A percentile compares a stretch with the other conserved stretches of the same genome.
Conservation (phyloP, 2,113 vertebrate genomes). For the Acrocephalus kingi region DNA sequence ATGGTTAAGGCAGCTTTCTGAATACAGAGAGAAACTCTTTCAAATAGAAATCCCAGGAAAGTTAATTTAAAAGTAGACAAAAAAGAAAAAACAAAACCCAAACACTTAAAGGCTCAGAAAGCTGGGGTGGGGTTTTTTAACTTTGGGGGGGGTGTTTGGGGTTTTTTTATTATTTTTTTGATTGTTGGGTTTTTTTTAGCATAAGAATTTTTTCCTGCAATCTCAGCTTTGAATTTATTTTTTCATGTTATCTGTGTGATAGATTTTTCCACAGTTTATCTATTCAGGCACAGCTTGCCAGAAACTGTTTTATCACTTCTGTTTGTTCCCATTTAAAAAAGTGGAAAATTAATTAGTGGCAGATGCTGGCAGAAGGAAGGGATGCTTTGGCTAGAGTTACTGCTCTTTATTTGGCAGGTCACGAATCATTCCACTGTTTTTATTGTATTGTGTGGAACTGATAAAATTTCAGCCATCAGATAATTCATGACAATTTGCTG, state of each 20-base stretch:
- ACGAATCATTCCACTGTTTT: background rate
- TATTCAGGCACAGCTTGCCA: conserved; percentile 22
- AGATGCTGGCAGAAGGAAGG: background rate
- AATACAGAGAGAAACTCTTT: background rate
- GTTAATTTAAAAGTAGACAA: background rate
- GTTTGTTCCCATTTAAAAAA: conserved; percentile 57
- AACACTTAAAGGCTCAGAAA: background rate
- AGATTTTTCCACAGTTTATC: conserved; percentile 45
- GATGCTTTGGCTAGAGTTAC: conserved; percentile 18
- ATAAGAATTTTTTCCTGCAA: background rate
- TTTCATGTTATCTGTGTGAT: conserved; percentile 21
- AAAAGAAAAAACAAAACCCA: background rate
- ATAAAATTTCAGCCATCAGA: background rate
- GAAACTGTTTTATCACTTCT: conserved; percentile 52
- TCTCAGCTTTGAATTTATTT: background rate
- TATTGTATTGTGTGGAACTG: background rate
- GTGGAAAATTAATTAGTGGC: conserved; percentile 50
- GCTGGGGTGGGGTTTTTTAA: background rate
- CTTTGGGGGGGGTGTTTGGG: background rate
- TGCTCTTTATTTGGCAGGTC: background rate
- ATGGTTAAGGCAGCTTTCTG: background rate
- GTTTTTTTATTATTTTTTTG: rapidly evolving
- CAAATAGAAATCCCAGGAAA: background rate
- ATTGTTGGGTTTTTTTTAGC: background rate
- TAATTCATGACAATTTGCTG: background rate